A percentile compares a stretch with the other conserved stretches of the same genome.
These are phyloP conservation scores for Oxytorus armatus DNA, from an alignment of 2,888 invertebrate genomes.

Conservation along the genomic window DNA sequence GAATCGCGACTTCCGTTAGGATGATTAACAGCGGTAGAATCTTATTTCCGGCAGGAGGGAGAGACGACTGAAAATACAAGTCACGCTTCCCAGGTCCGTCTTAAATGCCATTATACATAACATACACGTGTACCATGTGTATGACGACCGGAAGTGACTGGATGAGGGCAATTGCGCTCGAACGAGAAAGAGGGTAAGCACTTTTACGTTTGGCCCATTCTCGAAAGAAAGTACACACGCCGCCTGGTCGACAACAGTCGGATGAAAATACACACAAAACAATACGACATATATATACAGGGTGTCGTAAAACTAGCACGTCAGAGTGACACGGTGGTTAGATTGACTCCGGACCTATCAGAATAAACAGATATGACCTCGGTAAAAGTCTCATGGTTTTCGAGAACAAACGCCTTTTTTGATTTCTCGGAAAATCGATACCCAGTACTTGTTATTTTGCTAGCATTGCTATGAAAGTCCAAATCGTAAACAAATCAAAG, in stretches of 20 bases:
- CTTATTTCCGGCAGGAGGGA: conserved; percentile 38
- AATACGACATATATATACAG: no score
- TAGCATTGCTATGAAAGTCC: no score
- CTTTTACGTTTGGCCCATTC: conserved; percentile 18
- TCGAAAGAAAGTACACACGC: conserved; percentile 42
- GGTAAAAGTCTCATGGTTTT: no score
- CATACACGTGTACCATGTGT: background rate
- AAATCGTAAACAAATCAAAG: no score
- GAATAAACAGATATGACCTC: no score
- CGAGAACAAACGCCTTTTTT: no score
- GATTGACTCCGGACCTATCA: no score
- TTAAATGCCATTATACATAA: conserved; percentile 2
- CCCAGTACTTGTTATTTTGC: no score
- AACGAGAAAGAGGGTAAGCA: conserved; percentile 30
- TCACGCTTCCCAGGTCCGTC: conserved; percentile 55
- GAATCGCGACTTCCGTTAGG: conserved; percentile 20
- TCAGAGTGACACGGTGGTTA: no score
- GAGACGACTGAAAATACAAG: conserved; percentile 54
- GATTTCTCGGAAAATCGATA: no score
- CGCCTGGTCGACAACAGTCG: conserved; percentile 22
- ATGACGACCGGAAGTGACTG: conserved; percentile 61
- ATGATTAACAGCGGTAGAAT: conserved; percentile 25
- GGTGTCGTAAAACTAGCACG: no score
- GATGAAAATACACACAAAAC: conserved; percentile 24
- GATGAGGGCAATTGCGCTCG: conserved; percentile 44